Evolutionary conservation across 2,113 vertebrate genomes (phyloP).

Genomic region (Colinus virginianus): DNA sequence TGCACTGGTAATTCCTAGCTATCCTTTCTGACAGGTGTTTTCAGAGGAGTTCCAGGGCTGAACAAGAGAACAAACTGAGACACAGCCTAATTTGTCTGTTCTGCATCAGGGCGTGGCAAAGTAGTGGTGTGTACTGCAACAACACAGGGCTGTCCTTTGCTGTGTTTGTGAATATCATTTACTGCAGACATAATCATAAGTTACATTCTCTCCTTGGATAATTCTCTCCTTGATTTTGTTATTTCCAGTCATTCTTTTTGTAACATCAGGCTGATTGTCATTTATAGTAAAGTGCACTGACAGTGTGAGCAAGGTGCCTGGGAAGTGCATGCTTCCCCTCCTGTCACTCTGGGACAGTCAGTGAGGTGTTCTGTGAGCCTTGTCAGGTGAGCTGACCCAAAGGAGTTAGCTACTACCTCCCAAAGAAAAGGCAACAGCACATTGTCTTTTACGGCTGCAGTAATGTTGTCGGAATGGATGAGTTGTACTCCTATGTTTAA

Average conservation of each 20-base stretch:
- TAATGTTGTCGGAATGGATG: neutral
- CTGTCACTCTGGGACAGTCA: neutral
- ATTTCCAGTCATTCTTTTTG: neutral
- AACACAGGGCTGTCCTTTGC: fast-evolving
- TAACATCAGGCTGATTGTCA: neutral
- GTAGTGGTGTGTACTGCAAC: neutral
- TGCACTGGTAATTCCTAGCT: neutral
- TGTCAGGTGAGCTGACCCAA: neutral
- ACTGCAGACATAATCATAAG: neutral
- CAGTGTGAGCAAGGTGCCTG: neutral
- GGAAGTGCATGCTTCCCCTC: neutral
- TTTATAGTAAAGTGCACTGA: neutral
- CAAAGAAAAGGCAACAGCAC: neutral
- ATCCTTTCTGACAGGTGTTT: neutral
- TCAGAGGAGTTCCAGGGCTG: neutral
- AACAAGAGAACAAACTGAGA: neutral
- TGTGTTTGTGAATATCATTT: neutral
- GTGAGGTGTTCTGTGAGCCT: neutral
- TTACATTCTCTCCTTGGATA: neutral
- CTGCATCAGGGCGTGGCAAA: neutral
- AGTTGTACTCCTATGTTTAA: neutral
- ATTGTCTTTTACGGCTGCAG: neutral
- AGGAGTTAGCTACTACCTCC: neutral
- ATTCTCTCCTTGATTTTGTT: neutral
- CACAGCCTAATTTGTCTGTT: neutral